Conservation (phyloP, 2,797 vertebrate genomes). For the Spondyliosoma cantharus region DNA sequence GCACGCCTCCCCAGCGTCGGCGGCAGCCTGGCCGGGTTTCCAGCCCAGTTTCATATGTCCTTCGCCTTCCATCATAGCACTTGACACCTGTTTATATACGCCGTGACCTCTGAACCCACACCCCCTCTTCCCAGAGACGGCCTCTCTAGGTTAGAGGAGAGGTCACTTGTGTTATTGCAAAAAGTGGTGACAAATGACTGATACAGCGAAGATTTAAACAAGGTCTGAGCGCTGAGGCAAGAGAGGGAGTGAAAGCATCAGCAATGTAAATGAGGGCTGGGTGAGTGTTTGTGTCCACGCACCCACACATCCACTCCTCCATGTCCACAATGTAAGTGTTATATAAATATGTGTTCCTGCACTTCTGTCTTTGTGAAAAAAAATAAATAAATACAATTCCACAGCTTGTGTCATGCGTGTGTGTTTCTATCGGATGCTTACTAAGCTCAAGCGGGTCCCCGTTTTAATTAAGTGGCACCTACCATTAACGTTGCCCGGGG, state of each 20-base stretch:
- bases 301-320: constrained; percentile 11
- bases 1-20: neutral
- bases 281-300: neutral
- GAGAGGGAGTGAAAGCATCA: constrained; percentile 25
- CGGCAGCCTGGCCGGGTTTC: constrained; percentile 34
- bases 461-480: constrained; percentile 64
- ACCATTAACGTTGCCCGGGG: constrained; percentile 54
- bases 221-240: neutral
- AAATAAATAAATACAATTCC: constrained; percentile 35
- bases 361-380: constrained; percentile 21
- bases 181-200: constrained; percentile 29
- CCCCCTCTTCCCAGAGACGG: constrained; percentile 30
- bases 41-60: constrained; percentile 61
- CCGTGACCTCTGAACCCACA: constrained; percentile 53
- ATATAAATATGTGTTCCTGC: constrained; percentile 1
- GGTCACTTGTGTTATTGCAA: constrained; percentile 30
- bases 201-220: constrained; percentile 29
- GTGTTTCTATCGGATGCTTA: constrained; percentile 47
- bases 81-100: constrained; percentile 74
- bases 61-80: constrained; percentile 62
- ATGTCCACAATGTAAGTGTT: neutral
- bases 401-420: constrained; percentile 20
- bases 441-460: constrained; percentile 49
- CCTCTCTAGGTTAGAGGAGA: neutral
- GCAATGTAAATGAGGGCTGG: constrained; percentile 1